Base-by-base conservation (phyloP, 2,888 invertebrate genomes). In the Pristionchus japonicus region DNA sequence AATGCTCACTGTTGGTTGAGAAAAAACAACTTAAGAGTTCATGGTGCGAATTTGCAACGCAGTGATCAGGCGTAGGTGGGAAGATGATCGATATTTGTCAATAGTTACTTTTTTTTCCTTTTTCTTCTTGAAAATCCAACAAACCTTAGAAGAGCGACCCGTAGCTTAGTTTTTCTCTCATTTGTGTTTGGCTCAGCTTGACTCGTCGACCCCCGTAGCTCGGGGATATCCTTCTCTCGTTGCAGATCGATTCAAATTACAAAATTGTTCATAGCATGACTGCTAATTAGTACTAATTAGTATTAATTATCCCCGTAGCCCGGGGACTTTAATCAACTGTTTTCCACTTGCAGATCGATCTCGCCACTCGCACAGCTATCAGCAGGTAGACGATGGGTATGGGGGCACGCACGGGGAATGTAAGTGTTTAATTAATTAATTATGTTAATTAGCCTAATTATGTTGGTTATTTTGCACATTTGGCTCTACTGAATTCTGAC, bases 341-440 rank as follows among this genome's bases (percentile, higher is more conserved):
- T 31, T 67, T 23, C 27, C 23, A n/a, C 17, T 83, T 80, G 31
- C 82, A 83, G 82, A 52, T 34, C 82, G 11, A 0, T 23, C 82
- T 3, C 82, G 34, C 27, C 82, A 34, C 17, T 34, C 49, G 31
- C 82, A 83, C 34, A 31, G 31, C 27, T 83, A 52, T 52, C 52
- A 83, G 82, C 82, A 83, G 52, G 52, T 83, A 52, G 82, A 83
- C 52, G 82, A 83, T 83, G 82, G 82, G 52, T 83, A 83, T 52
- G 82, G 82, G 52, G 49, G n/a, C n/a, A n/a, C 82, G 52, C 34
- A 34, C 52, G 52, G 82, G 52, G 82, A 34, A 83, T 83, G 82
- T 83, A 83, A 49, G 82, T 49, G 11, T 49, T 52, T 83, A 13
- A 34, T 77, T 40, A 23, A 40, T 74, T 43, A 47, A 47, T 40